Percentiles rank a stretch among this genome's conserved stretches.
Evolutionary conservation across 2,888 invertebrate species (phyloP).

Genomic region (Carabus problematicus): DNA sequence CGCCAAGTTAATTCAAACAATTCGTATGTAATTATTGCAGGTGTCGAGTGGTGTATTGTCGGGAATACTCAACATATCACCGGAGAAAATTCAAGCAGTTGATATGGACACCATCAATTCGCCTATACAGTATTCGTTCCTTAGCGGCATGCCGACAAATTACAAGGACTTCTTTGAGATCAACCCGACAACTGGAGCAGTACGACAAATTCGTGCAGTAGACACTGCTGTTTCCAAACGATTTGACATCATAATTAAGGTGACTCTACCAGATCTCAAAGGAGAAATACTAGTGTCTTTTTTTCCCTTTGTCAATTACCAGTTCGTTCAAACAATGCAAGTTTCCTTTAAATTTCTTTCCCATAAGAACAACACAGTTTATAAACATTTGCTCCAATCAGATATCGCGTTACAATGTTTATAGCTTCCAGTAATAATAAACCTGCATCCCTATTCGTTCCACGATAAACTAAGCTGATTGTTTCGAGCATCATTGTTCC

Average conservation of each 20-base stretch:
- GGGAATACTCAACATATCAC: slow-evolving; percentile 82
- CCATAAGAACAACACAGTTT: slow-evolving; percentile 6
- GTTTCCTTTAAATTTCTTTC: no score
- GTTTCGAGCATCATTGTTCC: slow-evolving; percentile 25
- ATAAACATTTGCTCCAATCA: slow-evolving; percentile 20
- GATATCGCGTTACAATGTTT: slow-evolving; percentile 13
- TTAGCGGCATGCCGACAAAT: slow-evolving; percentile 78
- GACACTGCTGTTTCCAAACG: slow-evolving; percentile 80
- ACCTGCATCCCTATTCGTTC: slow-evolving; percentile 28
- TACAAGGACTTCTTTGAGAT: slow-evolving; percentile 85
- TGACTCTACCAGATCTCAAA: slow-evolving; percentile 51
- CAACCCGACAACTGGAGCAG: slow-evolving; percentile 79
- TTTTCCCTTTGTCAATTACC: background rate
- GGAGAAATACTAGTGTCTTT: background rate
- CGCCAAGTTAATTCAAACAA: slow-evolving; percentile 1
- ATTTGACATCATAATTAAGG: slow-evolving; percentile 83
- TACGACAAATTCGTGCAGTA: slow-evolving; percentile 81
- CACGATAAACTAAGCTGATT: slow-evolving; percentile 15
- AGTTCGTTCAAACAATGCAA: background rate
- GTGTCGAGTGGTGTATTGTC: slow-evolving; percentile 83
- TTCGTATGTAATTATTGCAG: slow-evolving; percentile 57
- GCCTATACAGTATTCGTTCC: slow-evolving; percentile 81
- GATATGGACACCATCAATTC: slow-evolving; percentile 90
- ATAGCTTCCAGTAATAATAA: slow-evolving; percentile 30
- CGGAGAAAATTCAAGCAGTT: slow-evolving; percentile 88